phyloP scores from a whole-genome alignment of 23 tunicate species.

The Halocynthia aurantium region DNA sequence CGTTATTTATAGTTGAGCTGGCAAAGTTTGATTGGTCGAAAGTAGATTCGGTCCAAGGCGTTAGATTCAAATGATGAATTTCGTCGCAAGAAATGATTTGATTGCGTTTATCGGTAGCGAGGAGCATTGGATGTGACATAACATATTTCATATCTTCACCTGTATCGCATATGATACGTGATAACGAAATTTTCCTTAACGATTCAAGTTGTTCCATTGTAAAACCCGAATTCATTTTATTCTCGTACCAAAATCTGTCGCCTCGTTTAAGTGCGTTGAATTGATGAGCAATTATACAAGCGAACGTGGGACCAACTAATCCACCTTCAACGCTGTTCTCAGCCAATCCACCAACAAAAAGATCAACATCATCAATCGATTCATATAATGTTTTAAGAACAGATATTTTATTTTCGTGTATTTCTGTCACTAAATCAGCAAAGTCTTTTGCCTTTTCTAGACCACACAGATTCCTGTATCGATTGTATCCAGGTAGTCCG shows the following conservation, averaged over 20 bases:
- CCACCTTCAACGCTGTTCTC: constrained; percentile 56
- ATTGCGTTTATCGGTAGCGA: too few relatives aligned
- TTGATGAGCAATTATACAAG: constrained; percentile 58
- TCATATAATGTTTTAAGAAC: constrained; percentile 18
- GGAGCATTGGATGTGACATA: too few relatives aligned
- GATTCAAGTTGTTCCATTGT: constrained; percentile 31
- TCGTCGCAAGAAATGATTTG: too few relatives aligned
- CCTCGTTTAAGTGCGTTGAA: constrained; percentile 54
- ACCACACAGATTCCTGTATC: constrained; percentile 68
- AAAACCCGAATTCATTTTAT: not conserved
- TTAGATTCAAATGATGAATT: too few relatives aligned
- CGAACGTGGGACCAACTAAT: constrained; percentile 65
- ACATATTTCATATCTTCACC: constrained; percentile 14
- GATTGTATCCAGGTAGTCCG: constrained; percentile 75
- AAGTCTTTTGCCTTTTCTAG: constrained; percentile 36
- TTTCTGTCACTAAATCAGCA: constrained; percentile 34
- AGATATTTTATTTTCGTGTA: constrained; percentile 1
- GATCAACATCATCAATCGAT: constrained; percentile 64
- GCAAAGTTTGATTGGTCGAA: too few relatives aligned
- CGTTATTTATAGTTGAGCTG: too few relatives aligned
- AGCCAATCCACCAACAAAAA: constrained; percentile 56
- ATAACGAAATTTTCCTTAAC: constrained; percentile 28
- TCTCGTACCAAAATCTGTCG: constrained; percentile 69
- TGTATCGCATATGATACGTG: constrained; percentile 42
- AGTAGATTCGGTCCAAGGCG: too few relatives aligned